A percentile compares a stretch with the other conserved stretches of the same genome.
These are phyloP conservation scores for Alsophila aescularia DNA, from an alignment of 2,888 invertebrate genomes.

Conservation along the genomic window DNA sequence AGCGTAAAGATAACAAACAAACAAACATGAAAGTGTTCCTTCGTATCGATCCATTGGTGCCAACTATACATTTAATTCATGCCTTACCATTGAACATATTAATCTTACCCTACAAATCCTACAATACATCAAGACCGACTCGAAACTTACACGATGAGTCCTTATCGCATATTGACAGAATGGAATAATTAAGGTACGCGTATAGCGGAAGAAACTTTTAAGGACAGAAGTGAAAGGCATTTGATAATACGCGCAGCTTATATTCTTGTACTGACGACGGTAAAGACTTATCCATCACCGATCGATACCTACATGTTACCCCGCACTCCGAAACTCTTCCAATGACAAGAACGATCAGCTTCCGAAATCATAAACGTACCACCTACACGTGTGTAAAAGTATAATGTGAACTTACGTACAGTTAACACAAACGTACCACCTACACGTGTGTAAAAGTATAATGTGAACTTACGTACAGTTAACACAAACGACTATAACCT, in stretches of 20 bases:
- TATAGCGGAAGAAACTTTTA: constrained; percentile 46
- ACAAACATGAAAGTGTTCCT: constrained; percentile 73
- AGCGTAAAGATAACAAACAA: constrained; percentile 66
- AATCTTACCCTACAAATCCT: constrained; percentile 76
- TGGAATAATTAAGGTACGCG: constrained; percentile 50
- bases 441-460: constrained; percentile 80
- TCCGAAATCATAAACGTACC: constrained; percentile 72
- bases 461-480: constrained; percentile 77
- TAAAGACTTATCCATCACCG: constrained; percentile 51
- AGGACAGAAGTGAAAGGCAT: constrained; percentile 46
- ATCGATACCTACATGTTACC: constrained; percentile 59
- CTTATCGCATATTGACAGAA: constrained; percentile 42
- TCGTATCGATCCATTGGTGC: constrained; percentile 76
- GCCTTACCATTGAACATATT: constrained; percentile 76
- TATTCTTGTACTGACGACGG: constrained; percentile 44
- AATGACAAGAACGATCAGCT: constrained; percentile 76
- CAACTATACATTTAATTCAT: constrained; percentile 66
- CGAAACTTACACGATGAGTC: constrained; percentile 58
- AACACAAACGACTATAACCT: constrained; percentile 73
- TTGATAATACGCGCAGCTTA: constrained; percentile 49
- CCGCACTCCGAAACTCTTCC: constrained; percentile 72
- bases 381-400: constrained; percentile 79
- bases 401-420: constrained; percentile 79
- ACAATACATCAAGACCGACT: constrained; percentile 73
- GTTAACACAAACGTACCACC: constrained; percentile 73